Percentiles rank a stretch among this genome's conserved stretches.
Conservation (phyloP, 2,888 invertebrate species). For the Gandaritis pyraliata region DNA sequence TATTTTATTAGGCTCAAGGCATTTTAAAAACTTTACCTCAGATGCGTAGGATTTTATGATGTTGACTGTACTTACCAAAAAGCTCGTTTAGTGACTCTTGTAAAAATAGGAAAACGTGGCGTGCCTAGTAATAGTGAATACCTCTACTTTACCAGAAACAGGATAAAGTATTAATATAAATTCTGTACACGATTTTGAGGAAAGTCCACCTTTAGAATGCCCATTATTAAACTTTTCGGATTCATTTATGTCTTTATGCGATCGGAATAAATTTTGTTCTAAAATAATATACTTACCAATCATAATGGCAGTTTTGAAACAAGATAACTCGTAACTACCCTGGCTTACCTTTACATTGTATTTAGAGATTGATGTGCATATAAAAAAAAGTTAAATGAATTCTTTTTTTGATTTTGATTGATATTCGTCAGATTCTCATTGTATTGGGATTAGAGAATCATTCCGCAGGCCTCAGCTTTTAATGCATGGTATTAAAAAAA, state of each 20-base stretch:
- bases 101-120: not conserved
- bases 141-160: conserved; percentile 18
- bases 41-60: not conserved
- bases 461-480: too few relatives aligned
- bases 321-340: not conserved
- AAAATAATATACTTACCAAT: conserved; percentile 42
- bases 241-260: conserved; percentile 65
- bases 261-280: conserved; percentile 59
- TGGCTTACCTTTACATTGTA: too few relatives aligned
- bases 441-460: too few relatives aligned
- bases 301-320: conserved; percentile 36
- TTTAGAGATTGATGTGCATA: too few relatives aligned
- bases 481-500: too few relatives aligned
- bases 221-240: conserved; percentile 69
- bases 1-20: too few relatives aligned
- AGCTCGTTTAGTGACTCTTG: not conserved
- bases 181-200: conserved; percentile 60
- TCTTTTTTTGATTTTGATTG: too few relatives aligned
- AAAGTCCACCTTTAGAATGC: conserved; percentile 65
- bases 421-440: too few relatives aligned
- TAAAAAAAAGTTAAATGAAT: too few relatives aligned
- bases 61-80: not conserved
- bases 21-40: too few relatives aligned
- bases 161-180: conserved; percentile 48
- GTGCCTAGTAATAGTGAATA: conserved; percentile 18